phyloP scores from a whole-genome alignment of 2,113 vertebrate genomes.

The Strix uralensis region DNA sequence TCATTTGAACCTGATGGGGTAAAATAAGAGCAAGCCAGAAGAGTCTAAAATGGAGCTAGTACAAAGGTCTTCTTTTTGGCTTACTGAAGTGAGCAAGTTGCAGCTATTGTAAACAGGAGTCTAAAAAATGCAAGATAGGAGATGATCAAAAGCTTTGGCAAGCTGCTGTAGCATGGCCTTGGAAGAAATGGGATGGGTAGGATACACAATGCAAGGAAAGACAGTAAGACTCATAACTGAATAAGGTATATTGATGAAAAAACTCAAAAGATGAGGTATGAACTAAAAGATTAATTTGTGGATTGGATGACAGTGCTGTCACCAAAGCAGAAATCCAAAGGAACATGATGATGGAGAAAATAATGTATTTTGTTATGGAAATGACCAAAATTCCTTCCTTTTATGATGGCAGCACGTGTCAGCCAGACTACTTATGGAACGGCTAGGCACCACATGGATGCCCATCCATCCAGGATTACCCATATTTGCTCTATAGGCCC shows the following conservation, averaged over 20 bases:
- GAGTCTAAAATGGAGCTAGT: background rate
- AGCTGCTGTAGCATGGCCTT: background rate
- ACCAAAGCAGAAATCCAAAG: background rate
- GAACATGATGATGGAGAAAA: background rate
- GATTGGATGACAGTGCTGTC: background rate
- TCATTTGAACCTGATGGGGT: background rate
- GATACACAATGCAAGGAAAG: fast-evolving
- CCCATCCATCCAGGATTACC: background rate
- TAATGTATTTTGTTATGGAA: background rate
- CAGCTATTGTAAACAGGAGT: background rate
- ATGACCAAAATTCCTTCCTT: background rate
- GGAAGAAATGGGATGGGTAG: background rate
- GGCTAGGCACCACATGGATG: background rate
- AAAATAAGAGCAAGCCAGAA: background rate
- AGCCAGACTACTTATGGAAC: background rate
- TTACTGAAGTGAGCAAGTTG: background rate
- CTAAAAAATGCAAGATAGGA: background rate
- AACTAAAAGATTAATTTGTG: background rate
- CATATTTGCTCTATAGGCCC: background rate
- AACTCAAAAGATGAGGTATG: background rate
- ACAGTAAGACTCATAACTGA: background rate
- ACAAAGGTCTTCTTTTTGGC: background rate
- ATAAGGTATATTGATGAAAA: background rate
- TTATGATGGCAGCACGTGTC: background rate
- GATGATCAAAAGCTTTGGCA: background rate